A percentile compares a stretch with the other conserved stretches of the same genome.
phyloP scores from a whole-genome alignment of 1,140 invertebrate genomes.

The Eulimnadia texana region DNA sequence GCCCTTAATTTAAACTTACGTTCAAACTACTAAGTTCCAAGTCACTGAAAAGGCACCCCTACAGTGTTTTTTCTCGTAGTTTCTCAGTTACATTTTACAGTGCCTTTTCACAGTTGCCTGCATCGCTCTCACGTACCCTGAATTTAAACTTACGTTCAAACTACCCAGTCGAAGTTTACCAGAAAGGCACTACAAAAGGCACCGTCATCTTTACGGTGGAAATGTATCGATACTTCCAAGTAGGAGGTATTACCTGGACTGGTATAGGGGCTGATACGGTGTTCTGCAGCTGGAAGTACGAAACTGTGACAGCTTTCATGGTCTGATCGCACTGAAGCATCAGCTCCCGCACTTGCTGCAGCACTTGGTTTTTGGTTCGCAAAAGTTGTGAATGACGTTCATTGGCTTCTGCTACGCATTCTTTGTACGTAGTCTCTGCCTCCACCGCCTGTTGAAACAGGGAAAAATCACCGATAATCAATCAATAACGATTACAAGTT shows the following conservation, averaged over 20 bases:
- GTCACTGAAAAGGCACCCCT: too few relatives aligned
- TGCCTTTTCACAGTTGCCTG: too few relatives aligned
- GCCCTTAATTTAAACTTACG: too few relatives aligned
- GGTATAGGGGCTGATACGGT: constrained; percentile 34
- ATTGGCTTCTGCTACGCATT: constrained; percentile 38
- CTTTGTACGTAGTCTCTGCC: constrained; percentile 38
- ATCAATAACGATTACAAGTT: too few relatives aligned
- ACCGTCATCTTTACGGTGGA: too few relatives aligned
- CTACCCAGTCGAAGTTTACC: too few relatives aligned
- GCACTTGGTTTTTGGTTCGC: constrained; percentile 32
- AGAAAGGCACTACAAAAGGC: too few relatives aligned
- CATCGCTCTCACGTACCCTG: not conserved
- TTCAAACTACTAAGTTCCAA: too few relatives aligned
- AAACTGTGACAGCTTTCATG: constrained; percentile 36
- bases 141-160: too few relatives aligned
- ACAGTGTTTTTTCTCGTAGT: too few relatives aligned
- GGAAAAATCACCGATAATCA: constrained; percentile 12
- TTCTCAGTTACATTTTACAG: too few relatives aligned
- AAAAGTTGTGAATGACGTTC: constrained; percentile 31
- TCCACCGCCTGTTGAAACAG: constrained; percentile 32
- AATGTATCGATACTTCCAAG: too few relatives aligned
- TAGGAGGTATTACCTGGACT: constrained; percentile 28
- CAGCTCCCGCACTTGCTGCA: constrained; percentile 35
- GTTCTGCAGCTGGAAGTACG: constrained; percentile 40
- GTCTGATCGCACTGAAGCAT: constrained; percentile 37